These are phyloP conservation scores for Phataginus tricuspis DNA, from an alignment of 2,797 vertebrate species.

Conservation along the genomic window DNA sequence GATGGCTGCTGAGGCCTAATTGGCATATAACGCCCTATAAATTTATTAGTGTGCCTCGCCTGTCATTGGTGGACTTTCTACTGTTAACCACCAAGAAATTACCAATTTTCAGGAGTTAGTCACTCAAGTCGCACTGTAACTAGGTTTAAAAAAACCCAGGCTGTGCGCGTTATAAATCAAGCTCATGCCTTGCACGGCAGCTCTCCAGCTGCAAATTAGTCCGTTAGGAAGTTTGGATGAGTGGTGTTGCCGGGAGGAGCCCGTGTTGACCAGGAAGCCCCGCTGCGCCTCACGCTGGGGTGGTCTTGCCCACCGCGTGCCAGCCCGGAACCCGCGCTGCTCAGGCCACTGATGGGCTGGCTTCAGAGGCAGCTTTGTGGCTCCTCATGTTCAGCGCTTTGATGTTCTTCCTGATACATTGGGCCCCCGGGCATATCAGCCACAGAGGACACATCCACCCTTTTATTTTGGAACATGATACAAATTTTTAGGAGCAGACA, in stretches of 20 bases:
- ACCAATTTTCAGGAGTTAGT: constrained; percentile 86
- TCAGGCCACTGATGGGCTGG: background rate
- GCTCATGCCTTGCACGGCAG: background rate
- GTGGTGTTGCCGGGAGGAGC: background rate
- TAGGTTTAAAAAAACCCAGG: constrained; percentile 56
- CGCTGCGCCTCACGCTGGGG: background rate
- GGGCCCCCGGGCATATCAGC: constrained; percentile 51
- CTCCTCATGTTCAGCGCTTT: constrained; percentile 60
- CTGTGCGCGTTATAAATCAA: constrained; percentile 70
- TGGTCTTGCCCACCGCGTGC: background rate
- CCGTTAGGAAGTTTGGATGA: background rate
- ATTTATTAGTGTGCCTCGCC: constrained; percentile 83
- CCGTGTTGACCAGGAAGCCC: background rate
- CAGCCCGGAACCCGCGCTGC: constrained; percentile 52
- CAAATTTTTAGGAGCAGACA: constrained; percentile 83
- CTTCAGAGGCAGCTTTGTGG: constrained; percentile 53
- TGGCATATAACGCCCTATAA: constrained; percentile 87
- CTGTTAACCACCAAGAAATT: constrained; percentile 86
- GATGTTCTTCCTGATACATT: constrained; percentile 75
- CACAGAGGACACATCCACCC: constrained; percentile 60
- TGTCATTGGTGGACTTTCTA: constrained; percentile 79
- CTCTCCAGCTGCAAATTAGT: background rate
- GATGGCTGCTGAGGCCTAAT: constrained; percentile 81
- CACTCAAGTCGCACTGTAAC: constrained; percentile 80
- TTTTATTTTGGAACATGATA: constrained; percentile 79